Conservation (phyloP, 1,140 invertebrate genomes). For the Trichomalopsis sarcophagae region DNA sequence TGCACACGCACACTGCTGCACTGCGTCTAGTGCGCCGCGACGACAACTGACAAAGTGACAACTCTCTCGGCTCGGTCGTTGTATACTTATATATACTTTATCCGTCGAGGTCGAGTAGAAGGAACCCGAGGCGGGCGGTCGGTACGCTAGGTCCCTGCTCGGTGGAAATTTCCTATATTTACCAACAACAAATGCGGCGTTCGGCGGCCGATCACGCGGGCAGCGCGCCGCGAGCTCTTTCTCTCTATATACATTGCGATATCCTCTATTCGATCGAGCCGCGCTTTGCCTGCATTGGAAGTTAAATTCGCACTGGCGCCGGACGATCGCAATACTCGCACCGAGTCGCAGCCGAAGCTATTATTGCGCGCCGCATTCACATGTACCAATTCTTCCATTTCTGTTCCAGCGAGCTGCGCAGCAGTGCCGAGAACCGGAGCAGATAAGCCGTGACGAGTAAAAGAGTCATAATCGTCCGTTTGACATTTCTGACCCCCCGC, state of each 20-base stretch:
- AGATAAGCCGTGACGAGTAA: neutral
- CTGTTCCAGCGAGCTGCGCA: conserved; percentile 1
- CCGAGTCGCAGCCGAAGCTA: too few species aligned
- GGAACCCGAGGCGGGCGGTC: neutral
- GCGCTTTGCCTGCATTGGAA: too few species aligned
- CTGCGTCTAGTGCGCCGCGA: neutral
- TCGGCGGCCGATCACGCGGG: neutral
- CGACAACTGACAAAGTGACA: too few species aligned
- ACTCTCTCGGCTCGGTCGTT: neutral
- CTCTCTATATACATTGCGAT: too few species aligned
- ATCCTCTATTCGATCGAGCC: too few species aligned
- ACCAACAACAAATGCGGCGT: conserved; percentile 15
- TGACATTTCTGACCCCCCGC: conserved; percentile 2
- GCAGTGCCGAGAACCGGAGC: neutral
- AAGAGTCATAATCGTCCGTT: conserved; percentile 13
- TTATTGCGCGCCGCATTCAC: too few species aligned
- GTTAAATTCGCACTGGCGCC: too few species aligned
- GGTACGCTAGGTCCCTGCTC: conserved; percentile 7
- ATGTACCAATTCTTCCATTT: neutral
- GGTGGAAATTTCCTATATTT: conserved; percentile 14
- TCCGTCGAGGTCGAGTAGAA: neutral
- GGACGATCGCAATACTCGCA: too few species aligned
- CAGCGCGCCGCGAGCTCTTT: neutral
- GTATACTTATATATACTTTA: neutral
- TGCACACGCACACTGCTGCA: neutral